phyloP scores from a whole-genome alignment of 2,888 invertebrate species.

The Dromius quadrimaculatus region DNA sequence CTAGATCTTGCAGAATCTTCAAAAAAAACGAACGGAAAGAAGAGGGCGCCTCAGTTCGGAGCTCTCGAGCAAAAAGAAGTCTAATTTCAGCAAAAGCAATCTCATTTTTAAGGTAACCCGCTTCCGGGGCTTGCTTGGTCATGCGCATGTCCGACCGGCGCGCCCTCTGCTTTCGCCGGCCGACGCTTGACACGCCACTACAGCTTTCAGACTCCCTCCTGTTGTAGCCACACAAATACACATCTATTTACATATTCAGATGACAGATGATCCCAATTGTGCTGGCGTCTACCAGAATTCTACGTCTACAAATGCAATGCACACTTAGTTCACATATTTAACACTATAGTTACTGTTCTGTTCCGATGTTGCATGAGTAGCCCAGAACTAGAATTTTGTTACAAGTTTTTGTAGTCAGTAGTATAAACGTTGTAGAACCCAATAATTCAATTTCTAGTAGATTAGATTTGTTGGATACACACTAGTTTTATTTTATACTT shows the following conservation, averaged over 20 bases:
- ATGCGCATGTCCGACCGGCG: slow-evolving; percentile 65
- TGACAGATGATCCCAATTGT: too few species aligned
- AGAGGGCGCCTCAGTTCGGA: slow-evolving; percentile 97
- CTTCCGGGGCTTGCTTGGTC: slow-evolving; percentile 66
- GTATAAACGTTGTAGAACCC: not conserved
- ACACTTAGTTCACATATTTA: too few species aligned
- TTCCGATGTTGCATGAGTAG: slow-evolving; percentile 22
- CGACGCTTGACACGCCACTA: slow-evolving; percentile 35
- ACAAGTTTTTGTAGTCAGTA: not conserved
- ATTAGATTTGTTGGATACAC: slow-evolving; percentile 7
- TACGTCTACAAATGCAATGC: too few species aligned
- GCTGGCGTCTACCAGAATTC: too few species aligned
- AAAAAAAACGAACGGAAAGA: slow-evolving; percentile 98
- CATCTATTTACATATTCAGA: too few species aligned
- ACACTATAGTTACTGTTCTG: slow-evolving; percentile 1
- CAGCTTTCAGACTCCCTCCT: slow-evolving; percentile 18
- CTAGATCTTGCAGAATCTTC: slow-evolving; percentile 99
- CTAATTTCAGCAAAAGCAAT: slow-evolving; percentile 95
- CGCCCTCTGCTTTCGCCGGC: slow-evolving; percentile 65
- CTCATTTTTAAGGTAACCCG: slow-evolving; percentile 98
- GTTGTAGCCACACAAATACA: too few species aligned
- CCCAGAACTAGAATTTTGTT: not conserved
- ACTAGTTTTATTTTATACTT: not conserved
- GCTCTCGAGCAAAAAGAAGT: slow-evolving; percentile 88
- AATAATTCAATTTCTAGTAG: slow-evolving; percentile 16